phyloP scores from a whole-genome alignment of 2,888 invertebrate genomes.

The Rhodophaea formosa region DNA sequence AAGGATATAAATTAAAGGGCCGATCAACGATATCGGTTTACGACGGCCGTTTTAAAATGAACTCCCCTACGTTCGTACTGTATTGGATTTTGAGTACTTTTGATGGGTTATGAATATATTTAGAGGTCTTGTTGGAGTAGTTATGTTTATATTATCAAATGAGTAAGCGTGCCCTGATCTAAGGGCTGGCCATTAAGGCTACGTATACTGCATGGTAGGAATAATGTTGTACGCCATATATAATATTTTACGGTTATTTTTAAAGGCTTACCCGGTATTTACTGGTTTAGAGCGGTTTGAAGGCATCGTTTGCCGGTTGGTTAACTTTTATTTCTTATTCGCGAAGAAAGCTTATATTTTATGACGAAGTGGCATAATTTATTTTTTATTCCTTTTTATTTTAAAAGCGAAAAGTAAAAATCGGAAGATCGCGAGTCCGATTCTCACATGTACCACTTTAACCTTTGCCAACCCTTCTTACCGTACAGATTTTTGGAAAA shows the following conservation, averaged over 20 bases:
- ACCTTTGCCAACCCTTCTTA: no score
- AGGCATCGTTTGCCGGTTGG: background rate
- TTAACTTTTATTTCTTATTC: conserved; percentile 4
- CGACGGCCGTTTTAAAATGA: conserved; percentile 22
- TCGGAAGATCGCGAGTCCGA: no score
- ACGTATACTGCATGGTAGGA: background rate
- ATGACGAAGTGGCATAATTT: no score
- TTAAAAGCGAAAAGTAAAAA: no score
- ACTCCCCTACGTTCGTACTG: background rate
- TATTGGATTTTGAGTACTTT: background rate
- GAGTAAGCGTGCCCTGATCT: conserved; percentile 15
- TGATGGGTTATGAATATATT: background rate
- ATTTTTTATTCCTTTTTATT: no score
- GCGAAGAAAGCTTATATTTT: no score
- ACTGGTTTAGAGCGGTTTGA: conserved; percentile 4
- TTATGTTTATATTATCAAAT: conserved; percentile 18
- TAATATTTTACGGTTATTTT: background rate
- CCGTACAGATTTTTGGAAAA: no score
- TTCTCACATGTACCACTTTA: no score
- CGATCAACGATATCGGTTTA: conserved; percentile 27
- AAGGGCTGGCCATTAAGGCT: conserved; percentile 5
- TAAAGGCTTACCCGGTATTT: background rate
- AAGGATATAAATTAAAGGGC: conserved; percentile 30
- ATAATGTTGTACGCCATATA: background rate
- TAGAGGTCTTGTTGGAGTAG: background rate